Evolutionary conservation across 2,113 vertebrate genomes (phyloP), one percentile per base, ranked within the genome.

Genomic region (Psophia crepitans): DNA sequence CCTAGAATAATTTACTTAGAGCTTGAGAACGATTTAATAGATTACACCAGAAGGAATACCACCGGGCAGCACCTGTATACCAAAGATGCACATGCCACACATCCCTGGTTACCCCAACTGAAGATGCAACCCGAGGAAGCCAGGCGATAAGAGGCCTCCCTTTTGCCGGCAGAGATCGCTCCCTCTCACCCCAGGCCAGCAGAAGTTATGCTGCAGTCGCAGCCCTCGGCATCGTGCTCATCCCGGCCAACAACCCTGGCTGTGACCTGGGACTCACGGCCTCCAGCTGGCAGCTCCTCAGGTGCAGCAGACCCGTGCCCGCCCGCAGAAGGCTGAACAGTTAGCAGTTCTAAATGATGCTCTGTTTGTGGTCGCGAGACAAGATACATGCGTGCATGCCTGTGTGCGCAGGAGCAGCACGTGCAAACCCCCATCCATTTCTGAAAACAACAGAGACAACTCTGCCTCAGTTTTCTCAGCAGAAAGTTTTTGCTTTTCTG

Each of bases 321-420:
- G 0, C 68, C 32, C 32, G 22, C 12, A 58, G 41, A 56, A 37
- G 28, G n/a, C 60, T 26, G 35, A 75, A 9, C 13, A 37, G 20
- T 3, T 16, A 6, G 0, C 12, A 28, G 32, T 21, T 64, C 79
- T 73, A 64, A 64, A 23, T 0, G 4, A 60, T 9, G 43, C 9
- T 27, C 56, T 16, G 1, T 9, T 23, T 63, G 17, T 0, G 1
- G n/a, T 28, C 3, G 0, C 19, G 21, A 7, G 7, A 46, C 30
- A 16, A 70, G 76, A 65, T n/a, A 48, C 0, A 0, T 2, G 21
- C 0, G 8, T 18, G 32, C 2, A 3, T 19, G 14, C 17, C 32
- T 5, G 2, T 11, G 11, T 14, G 11, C 23, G 27, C 74, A 54
- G 51, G 9, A 74, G 33, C 9, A 28, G 33, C 4, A 4, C 1